These are phyloP conservation scores for Cryptops parisi DNA, from an alignment of 2,888 invertebrate species.

Conservation along the genomic window DNA sequence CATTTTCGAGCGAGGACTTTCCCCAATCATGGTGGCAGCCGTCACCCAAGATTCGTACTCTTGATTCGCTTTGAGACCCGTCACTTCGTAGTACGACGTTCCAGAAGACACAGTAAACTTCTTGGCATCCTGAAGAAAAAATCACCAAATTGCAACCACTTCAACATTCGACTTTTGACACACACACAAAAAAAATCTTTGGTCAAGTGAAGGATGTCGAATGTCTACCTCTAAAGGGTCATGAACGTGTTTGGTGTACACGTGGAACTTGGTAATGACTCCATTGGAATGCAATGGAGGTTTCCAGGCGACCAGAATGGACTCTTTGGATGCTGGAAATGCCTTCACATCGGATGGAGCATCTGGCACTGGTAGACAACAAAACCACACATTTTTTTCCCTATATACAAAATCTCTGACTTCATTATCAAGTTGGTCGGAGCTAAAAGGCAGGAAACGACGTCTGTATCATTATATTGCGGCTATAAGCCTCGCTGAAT, in stretches of 20 bases:
- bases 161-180: no score
- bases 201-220: no score
- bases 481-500: no score
- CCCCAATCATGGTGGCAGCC: slow-evolving; percentile 84
- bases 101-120: slow-evolving; percentile 19
- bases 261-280: slow-evolving; percentile 78
- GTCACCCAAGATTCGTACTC: slow-evolving; percentile 91
- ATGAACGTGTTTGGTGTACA: slow-evolving; percentile 48
- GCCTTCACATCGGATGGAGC: slow-evolving; percentile 87
- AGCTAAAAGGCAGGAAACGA: no score
- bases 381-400: no score
- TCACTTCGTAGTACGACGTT: slow-evolving; percentile 51
- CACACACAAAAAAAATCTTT: no score
- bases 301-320: slow-evolving; percentile 86
- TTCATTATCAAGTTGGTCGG: no score
- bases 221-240: slow-evolving; percentile 25
- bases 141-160: no score
- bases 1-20: slow-evolving; percentile 41
- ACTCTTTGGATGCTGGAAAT: slow-evolving; percentile 75
- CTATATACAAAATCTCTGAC: no score
- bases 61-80: slow-evolving; percentile 60
- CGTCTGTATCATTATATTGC: no score
- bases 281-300: slow-evolving; percentile 87
- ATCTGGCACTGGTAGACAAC: slow-evolving; percentile 75
- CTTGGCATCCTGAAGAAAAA: slow-evolving; percentile 15